Conservation (phyloP, 1,140 invertebrate genomes). For the Helicoverpa zea region DNA sequence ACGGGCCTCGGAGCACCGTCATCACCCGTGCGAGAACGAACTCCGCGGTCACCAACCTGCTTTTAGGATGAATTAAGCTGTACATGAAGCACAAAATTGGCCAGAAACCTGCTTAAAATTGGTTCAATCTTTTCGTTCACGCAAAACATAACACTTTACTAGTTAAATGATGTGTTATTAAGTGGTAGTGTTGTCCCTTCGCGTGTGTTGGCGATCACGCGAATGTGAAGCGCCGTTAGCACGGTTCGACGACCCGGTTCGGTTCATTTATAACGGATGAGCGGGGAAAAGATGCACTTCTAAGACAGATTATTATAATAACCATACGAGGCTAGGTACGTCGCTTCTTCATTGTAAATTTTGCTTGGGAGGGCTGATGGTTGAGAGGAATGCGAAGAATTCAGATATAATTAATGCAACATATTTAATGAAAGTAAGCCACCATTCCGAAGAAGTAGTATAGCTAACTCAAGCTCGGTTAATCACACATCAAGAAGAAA, state of each 20-base stretch:
- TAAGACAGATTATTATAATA: slow-evolving; percentile 2
- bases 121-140: not conserved
- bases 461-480: not conserved
- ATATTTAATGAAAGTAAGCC: not conserved
- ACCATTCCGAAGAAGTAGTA: not conserved
- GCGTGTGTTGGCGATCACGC: slow-evolving; percentile 46
- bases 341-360: not conserved
- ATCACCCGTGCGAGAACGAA: not conserved
- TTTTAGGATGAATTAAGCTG: not conserved
- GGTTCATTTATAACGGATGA: slow-evolving; percentile 29
- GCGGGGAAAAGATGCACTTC: slow-evolving; percentile 28
- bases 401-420: not conserved
- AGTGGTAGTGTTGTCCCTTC: slow-evolving; percentile 3
- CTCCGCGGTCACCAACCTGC: slow-evolving; percentile 26
- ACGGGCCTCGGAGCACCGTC: not conserved
- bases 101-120: not conserved
- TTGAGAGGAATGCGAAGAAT: not conserved
- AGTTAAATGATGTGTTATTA: slow-evolving; percentile 11
- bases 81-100: not conserved
- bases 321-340: slow-evolving; percentile 8
- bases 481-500: not conserved
- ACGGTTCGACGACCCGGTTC: slow-evolving; percentile 50
- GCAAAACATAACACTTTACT: not conserved
- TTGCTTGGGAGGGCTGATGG: not conserved
- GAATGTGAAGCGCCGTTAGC: slow-evolving; percentile 48